Evolutionary conservation across 2,113 vertebrate species (phyloP), one percentile per base, ranked within the genome.

Genomic region (Cepphus grylle): DNA sequence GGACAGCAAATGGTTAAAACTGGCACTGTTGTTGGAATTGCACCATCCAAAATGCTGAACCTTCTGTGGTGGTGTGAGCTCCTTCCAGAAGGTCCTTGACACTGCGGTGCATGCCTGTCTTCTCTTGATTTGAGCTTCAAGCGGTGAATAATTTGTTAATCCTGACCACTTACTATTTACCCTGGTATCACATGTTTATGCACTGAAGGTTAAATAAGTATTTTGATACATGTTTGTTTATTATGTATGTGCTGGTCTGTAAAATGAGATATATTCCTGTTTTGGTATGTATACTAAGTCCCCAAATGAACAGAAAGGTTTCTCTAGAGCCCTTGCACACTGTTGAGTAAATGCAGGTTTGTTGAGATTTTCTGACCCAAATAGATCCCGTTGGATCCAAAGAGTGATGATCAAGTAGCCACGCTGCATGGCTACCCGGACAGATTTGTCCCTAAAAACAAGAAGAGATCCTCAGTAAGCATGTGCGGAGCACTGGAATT

Each of bases 151-250:
- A 91, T 90, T 91, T 86, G 76, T 93, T 94, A 77, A 92, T 91
- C 84, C 93, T 91, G 58, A 95, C 93, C 94, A 90, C 91, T 82
- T 84, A 42, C 81, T 93, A 69, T 94, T 93, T 96, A 88, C 95
- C 97, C 96, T 96, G 95, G 76, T 90, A 93, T 96, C 96, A 97
- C 97, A 96, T 95, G 96, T 97, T 96, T 94, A 96, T 97, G 97
- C 97, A 98, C 97, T 98, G 97, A 97, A 97, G 94, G 96, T 97
- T 97, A 96, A 97, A 97, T 95, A 81, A 16, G 85, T 95, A 92
- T 96, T 95, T 97, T 97, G 93, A 97, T 94, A 97, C 96, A 94
- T 94, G 84, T 97, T 94, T 86, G 96, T 96, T 97, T 97, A 90
- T 95, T 95, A 91, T 95, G 93, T 97, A 95, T 89, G 97, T 87